Conservation (phyloP, 2,797 vertebrate genomes). For the Philypnodon macrostomus region DNA sequence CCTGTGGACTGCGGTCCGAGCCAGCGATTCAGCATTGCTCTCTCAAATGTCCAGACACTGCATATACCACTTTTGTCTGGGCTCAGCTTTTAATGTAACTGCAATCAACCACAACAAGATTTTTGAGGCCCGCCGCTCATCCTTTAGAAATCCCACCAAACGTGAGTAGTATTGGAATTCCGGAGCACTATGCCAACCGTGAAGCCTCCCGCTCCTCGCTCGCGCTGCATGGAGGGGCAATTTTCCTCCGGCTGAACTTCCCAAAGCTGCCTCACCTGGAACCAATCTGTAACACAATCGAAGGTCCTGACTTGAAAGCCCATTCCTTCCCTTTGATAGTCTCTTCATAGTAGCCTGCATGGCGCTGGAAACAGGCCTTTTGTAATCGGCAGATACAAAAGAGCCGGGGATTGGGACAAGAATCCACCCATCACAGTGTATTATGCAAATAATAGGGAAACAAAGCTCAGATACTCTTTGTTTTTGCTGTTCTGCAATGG, state of each 20-base stretch:
- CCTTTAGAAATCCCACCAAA: conserved; percentile 80
- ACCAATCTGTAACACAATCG: conserved; percentile 85
- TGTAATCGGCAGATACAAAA: conserved; percentile 76
- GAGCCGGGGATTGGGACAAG: conserved; percentile 68
- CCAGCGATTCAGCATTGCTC: conserved; percentile 48
- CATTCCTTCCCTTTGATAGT: conserved; percentile 81
- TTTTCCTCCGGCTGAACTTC: conserved; percentile 82
- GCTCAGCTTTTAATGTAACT: conserved; percentile 79
- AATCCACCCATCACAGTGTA: conserved; percentile 78
- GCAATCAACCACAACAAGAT: conserved; percentile 82
- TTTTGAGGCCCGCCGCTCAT: conserved; percentile 78
- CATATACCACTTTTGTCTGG: conserved; percentile 43
- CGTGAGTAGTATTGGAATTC: conserved; percentile 81
- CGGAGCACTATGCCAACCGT: conserved; percentile 81
- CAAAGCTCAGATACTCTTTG: conserved; percentile 73
- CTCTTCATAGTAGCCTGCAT: conserved; percentile 75
- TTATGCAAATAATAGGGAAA: conserved; percentile 75
- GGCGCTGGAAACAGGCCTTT: conserved; percentile 73
- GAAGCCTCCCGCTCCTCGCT: conserved; percentile 76
- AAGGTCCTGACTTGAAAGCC: conserved; percentile 85
- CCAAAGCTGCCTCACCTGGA: conserved; percentile 87
- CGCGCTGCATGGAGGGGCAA: conserved; percentile 75
- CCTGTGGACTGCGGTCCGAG: conserved; percentile 55
- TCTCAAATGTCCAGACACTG: conserved; percentile 61
- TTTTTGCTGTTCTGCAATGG: conserved; percentile 39